These are phyloP conservation scores for Isurus oxyrinchus DNA, from an alignment of 2,113 vertebrate species.

Conservation along the genomic window DNA sequence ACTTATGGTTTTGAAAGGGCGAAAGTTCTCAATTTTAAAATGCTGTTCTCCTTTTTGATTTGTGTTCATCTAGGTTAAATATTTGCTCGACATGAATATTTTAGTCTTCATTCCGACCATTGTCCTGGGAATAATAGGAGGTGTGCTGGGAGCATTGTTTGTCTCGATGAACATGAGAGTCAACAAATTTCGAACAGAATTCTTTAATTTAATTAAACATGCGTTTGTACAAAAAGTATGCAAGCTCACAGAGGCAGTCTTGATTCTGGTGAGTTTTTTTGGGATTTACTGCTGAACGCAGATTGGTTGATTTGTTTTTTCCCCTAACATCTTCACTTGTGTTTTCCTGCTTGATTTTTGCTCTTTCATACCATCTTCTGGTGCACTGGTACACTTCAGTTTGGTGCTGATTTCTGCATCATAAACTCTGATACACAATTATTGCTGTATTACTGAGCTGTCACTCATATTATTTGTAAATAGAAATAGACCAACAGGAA, in stretches of 20 bases:
- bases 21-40: background rate
- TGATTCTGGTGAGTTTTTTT: slow-evolving; percentile 48
- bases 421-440: background rate
- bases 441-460: background rate
- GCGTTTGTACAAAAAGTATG: slow-evolving; percentile 45
- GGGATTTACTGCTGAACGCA: background rate
- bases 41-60: background rate
- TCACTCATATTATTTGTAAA: background rate
- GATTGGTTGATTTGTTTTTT: slow-evolving; percentile 17
- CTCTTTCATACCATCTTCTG: background rate
- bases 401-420: background rate
- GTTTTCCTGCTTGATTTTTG: slow-evolving; percentile 36
- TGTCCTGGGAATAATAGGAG: slow-evolving; percentile 48
- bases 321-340: slow-evolving; percentile 38
- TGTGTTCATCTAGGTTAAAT: slow-evolving; percentile 48
- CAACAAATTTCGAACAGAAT: slow-evolving; percentile 44
- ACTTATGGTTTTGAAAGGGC: background rate
- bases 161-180: slow-evolving; percentile 47
- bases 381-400: background rate
- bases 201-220: slow-evolving; percentile 48
- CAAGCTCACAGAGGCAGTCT: slow-evolving; percentile 46
- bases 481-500: background rate
- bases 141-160: slow-evolving; percentile 49
- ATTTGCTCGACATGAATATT: slow-evolving; percentile 46
- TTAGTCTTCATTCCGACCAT: slow-evolving; percentile 47